Base-by-base conservation (phyloP, 1,140 invertebrate genomes). In the Lasioglossum baleicum region DNA sequence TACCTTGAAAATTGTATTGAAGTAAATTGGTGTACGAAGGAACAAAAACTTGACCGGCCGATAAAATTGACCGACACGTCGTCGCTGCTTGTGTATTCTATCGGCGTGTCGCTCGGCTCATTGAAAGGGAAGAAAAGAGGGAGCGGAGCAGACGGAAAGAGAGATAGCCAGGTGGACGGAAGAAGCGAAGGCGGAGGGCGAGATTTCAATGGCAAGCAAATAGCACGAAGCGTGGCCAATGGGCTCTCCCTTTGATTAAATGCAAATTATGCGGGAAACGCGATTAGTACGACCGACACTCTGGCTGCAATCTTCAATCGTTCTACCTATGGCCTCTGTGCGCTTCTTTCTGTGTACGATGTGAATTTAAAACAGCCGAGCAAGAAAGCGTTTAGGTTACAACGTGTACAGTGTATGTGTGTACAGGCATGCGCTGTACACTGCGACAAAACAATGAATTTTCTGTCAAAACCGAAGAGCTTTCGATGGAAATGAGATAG, bases 241-340 rank as follows among this genome's bases (percentile, higher is more conserved):
- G 90, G 90, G 90, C 89, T 91, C 90, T 92, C 89, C 90, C 90
- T 92, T 92, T 92, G 91, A 92, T 92, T 91, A 92, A 92, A 92
- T 92, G 91, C 90, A 92, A 92, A 92, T 92, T 90, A 90, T 91
- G 90, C 87, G 90, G 90, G 85, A 84, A 92, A 92, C 89, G 90
- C 88, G 91, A 92, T 92, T 92, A 92, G 90, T 89, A 90, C 89
- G 88, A 87, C 75, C 83, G 77, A 75, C 86, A 87, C 89, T 90
- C 88, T 78, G 82, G 81, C 72, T 76, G 73, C 75, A 80, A 76
- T 86, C 84, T 90, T 90, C 88, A 89, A 88, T 89, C 90, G 85
- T 86, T 88, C 11, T 20, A 66, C 79, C 83, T 71, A 58, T 63
- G 77, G 81, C 83, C 67, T 65, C 48, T 17, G 61, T 67, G 51